phyloP scores from a whole-genome alignment of 64 coral and sea anemone species.

The Anthopleura sola region DNA sequence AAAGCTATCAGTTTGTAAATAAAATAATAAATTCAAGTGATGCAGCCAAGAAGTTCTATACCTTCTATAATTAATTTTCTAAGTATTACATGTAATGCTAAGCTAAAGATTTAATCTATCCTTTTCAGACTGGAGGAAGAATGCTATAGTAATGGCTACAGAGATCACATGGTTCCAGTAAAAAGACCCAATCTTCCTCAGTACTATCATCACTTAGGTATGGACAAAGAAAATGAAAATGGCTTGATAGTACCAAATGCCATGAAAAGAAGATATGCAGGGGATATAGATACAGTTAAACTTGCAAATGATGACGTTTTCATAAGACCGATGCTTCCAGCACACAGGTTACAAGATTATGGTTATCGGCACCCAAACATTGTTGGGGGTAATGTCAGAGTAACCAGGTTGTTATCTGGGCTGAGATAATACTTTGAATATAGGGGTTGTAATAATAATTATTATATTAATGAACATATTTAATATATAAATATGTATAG shows the following conservation, averaged over 20 bases:
- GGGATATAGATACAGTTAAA: slow-evolving; percentile 23
- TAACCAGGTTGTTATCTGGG: slow-evolving; percentile 22
- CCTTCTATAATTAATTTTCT: no score
- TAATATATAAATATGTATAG: background rate
- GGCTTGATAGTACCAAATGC: background rate
- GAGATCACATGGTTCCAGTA: slow-evolving; percentile 8
- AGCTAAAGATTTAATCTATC: no score
- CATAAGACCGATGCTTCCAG: slow-evolving; percentile 9
- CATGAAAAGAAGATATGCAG: slow-evolving; percentile 35
- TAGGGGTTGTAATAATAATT: background rate
- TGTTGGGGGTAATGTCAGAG: slow-evolving; percentile 31
- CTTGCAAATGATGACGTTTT: slow-evolving; percentile 28
- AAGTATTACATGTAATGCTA: no score
- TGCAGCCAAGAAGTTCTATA: no score
- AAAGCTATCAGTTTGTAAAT: no score
- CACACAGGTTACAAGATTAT: slow-evolving; percentile 17
- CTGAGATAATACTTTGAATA: slow-evolving; percentile 20
- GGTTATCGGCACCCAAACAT: slow-evolving; percentile 29
- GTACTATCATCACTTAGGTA: slow-evolving; percentile 28
- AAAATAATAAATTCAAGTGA: no score
- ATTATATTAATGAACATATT: background rate
- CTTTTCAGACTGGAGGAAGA: background rate
- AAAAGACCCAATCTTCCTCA: background rate
- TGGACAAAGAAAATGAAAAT: slow-evolving; percentile 58
- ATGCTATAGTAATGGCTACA: background rate